Evolutionary conservation across 2,888 invertebrate species (phyloP), one percentile per base, ranked within the genome.

Genomic region (Lasius platythorax): DNA sequence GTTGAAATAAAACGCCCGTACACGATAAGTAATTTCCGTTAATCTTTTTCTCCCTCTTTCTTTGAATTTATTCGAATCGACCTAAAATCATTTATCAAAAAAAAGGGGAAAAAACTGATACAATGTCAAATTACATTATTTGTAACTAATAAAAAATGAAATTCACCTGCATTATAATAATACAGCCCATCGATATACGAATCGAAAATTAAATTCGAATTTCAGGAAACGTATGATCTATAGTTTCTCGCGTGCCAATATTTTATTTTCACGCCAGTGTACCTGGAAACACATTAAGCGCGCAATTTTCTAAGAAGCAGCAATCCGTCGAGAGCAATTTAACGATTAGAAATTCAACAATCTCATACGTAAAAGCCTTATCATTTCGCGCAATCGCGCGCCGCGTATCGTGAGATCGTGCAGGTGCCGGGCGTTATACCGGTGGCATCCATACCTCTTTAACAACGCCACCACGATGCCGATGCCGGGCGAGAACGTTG

Each of bases 371-470:
- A 33, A 8, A 8, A 40, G 30, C 9, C 40, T 46, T 15, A 58
- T 37, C 40, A 23, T 33, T 56, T 23, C 3, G 58, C 79, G 23
- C 58, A 40, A 33, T 46, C 75, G 46, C 58, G 46, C 61, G 64
- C 23, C n/a, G 28, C 23, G 15, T 30, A 72, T 61, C 73, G 72
- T 46, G 73, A 23, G 61, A 79, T 18, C 58, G 73, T 18, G 33
- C 79, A 79, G 72, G 72, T 79, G 72, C 11, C 33, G 72, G 53
- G 40, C 23, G 28, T 28, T 56, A n/a, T 58, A 30, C 53, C 53
- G 56, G 28, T n/a, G 70, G 70, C 43, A 33, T 78, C 56, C 72
- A 11, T 72, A 15, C 56, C 64, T 64, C 78, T 56, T 78, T 78
- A 72, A 70, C 43, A 68, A 40, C 28, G 78, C 40, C 78, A 68